These are phyloP conservation scores for Bombus superbus DNA, from an alignment of 1,140 invertebrate species.

Conservation along the genomic window DNA sequence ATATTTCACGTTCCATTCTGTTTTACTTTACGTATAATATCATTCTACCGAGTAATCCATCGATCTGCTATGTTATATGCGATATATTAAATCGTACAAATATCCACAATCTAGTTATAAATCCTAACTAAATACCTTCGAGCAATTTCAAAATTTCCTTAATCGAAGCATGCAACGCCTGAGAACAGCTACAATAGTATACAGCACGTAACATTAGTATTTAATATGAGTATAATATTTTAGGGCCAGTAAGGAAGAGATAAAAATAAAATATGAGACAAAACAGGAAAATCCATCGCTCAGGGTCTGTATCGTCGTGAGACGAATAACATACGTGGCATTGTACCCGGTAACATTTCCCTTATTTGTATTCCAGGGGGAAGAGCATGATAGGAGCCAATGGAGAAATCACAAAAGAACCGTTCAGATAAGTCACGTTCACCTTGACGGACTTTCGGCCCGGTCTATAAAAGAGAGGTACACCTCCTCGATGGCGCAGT, in stretches of 20 bases:
- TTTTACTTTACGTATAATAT: no score
- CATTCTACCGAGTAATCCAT: no score
- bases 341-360: conserved; percentile 32
- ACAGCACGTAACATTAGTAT: background rate
- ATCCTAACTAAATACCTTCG: no score
- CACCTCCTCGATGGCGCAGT: conserved; percentile 29
- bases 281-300: conserved; percentile 21
- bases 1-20: no score
- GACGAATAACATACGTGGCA: conserved; percentile 43
- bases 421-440: conserved; percentile 60
- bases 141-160: no score
- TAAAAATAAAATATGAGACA: background rate
- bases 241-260: background rate
- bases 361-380: conserved; percentile 66
- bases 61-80: no score
- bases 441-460: conserved; percentile 54
- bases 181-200: no score
- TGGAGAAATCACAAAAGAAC: conserved; percentile 63
- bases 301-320: conserved; percentile 22
- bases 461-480: conserved; percentile 61
- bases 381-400: conserved; percentile 47
- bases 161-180: no score
- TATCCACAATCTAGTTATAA: no score
- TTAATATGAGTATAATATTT: background rate
- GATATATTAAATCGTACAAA: no score